Base-by-base conservation (phyloP, 2,113 vertebrate genomes). In the Picathartes gymnocephalus region DNA sequence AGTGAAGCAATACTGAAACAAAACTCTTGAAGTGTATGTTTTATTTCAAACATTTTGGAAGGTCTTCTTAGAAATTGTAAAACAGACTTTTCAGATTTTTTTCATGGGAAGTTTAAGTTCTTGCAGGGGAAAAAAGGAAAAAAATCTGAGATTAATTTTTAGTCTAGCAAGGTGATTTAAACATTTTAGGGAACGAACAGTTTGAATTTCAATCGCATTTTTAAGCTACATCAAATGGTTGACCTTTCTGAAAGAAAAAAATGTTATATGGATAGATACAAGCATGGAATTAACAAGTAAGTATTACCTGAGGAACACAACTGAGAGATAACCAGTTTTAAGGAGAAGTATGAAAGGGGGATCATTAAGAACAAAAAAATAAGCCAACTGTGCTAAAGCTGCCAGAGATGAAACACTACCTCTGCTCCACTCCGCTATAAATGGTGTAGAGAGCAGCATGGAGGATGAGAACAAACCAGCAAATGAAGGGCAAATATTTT, bases 361-460 rank as follows among this genome's bases (percentile, higher is more conserved):
- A 66, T 66, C 12, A 56, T 16, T 37, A 42, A 37, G 9, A 30
- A 62, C 4, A 11, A 71, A 57, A 48, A 23, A 76, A 66, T 4
- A 40, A 93, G 28, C 20, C 86, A 80, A 21, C 8, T 22, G 6
- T 47, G n/a, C 50, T 70, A 69, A 79, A 61, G 27, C 25, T 76
- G 24, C 45, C 45, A 17, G 35, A 81, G 30, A 18, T 68, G 30
- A 69, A 86, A 71, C 48, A 21, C 3, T 28, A 20, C 4, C 11
- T 71, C 22, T 47, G 22, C 27, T 40, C 37, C 24, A 28, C 40
- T 45, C 21, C 1, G 2, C 15, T 54, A 39, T 42, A 61, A 83
- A 18, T 2, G 5, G 3, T 4, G 3, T 39, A 69, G 35, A 51
- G 23, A 54, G 50, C 28, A 73, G 22, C 25, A 37, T 0, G 1